Conservation (phyloP, 2,797 vertebrate species). For the Galago senegalensis region DNA sequence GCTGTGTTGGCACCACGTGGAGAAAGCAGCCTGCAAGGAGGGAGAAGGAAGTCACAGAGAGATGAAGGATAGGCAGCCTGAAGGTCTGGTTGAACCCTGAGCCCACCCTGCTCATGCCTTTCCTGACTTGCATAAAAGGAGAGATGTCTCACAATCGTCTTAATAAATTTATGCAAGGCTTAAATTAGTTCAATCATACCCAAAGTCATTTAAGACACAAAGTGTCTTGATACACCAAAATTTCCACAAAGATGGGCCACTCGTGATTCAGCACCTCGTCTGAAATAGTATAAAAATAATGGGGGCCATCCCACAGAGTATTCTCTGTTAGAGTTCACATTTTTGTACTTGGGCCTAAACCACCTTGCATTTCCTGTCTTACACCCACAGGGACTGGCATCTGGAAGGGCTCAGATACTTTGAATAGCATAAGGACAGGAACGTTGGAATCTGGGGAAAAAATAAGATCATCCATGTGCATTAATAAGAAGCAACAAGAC, state of each 20-base stretch:
- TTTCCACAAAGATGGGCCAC: neutral
- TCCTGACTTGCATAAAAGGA: neutral
- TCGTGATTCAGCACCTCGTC: neutral
- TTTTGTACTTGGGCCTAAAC: slow-evolving; percentile 61
- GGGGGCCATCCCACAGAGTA: neutral
- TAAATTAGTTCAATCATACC: neutral
- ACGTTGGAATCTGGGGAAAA: neutral
- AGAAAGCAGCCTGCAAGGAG: neutral
- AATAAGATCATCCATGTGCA: neutral
- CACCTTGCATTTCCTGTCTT: slow-evolving; percentile 62
- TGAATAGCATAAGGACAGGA: neutral
- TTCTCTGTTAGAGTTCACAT: slow-evolving; percentile 30
- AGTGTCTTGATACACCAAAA: neutral
- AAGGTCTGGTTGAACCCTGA: neutral
- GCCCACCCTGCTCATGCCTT: neutral
- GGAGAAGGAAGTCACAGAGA: neutral
- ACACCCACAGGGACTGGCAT: slow-evolving; percentile 46
- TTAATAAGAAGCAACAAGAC: slow-evolving; percentile 43
- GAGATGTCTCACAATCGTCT: neutral
- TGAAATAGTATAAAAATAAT: neutral
- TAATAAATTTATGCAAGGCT: neutral
- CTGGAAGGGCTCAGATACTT: slow-evolving; percentile 5
- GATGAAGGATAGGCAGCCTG: neutral
- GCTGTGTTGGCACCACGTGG: rapidly evolving
- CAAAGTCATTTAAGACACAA: neutral